Percentiles rank a stretch among this genome's conserved stretches.
Conservation (phyloP, 2,888 invertebrate species). For the Gandaritis pyraliata region DNA sequence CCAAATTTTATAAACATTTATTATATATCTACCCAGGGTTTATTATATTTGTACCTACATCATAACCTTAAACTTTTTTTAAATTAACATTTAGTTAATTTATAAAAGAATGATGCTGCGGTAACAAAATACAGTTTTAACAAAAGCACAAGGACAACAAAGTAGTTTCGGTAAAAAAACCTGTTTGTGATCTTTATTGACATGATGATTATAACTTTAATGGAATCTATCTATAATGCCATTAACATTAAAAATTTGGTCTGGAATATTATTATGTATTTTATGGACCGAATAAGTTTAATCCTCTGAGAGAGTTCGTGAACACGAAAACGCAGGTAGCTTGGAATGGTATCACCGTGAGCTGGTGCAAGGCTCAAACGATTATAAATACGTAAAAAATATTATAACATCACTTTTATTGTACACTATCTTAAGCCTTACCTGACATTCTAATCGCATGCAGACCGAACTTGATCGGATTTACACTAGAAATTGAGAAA, state of each 20-base stretch:
- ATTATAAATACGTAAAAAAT: slow-evolving; percentile 34
- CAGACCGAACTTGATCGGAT: slow-evolving; percentile 19
- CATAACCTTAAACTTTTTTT: too few relatives aligned
- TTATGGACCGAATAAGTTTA: slow-evolving; percentile 70
- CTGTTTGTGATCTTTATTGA: slow-evolving; percentile 64
- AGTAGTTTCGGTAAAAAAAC: slow-evolving; percentile 39
- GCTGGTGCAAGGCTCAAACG: slow-evolving; percentile 32
- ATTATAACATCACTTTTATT: slow-evolving; percentile 33
- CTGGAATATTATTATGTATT: slow-evolving; percentile 58
- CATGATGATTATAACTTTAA: slow-evolving; percentile 65
- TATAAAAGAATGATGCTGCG: not conserved
- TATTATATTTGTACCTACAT: too few relatives aligned
- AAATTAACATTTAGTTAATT: too few relatives aligned
- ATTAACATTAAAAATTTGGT: slow-evolving; percentile 68
- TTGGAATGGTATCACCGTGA: slow-evolving; percentile 45
- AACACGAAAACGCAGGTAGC: slow-evolving; percentile 69
- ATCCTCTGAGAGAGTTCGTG: slow-evolving; percentile 65
- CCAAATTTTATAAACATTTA: too few relatives aligned
- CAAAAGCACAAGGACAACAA: slow-evolving; percentile 2
- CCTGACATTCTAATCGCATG: slow-evolving; percentile 28
- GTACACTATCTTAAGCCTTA: slow-evolving; percentile 26
- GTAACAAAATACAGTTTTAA: too few relatives aligned
- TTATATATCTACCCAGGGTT: too few relatives aligned
- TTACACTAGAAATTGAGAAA: slow-evolving; percentile 5
- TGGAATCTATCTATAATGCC: slow-evolving; percentile 67